phyloP scores from a whole-genome alignment of 2,797 vertebrate species.

The Paedocypris micromegethes region DNA sequence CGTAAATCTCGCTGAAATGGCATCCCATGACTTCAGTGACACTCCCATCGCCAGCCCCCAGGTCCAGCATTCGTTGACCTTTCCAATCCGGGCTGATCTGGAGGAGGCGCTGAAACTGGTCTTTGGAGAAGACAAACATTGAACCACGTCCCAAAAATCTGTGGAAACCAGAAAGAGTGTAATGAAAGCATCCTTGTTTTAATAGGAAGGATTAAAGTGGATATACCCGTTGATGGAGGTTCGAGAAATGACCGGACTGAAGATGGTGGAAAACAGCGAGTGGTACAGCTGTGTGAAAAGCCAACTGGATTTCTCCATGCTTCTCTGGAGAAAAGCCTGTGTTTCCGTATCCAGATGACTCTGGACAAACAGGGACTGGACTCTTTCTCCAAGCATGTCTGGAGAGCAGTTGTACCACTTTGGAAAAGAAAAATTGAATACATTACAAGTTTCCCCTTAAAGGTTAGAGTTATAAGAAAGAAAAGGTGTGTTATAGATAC shows the following conservation, averaged over 20 bases:
- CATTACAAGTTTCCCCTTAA: no score
- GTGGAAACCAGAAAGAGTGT: not conserved
- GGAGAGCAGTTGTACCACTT: conserved; percentile 90
- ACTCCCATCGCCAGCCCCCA: conserved; percentile 93
- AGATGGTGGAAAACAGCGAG: conserved; percentile 89
- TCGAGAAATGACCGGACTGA: conserved; percentile 90
- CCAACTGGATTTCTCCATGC: conserved; percentile 93
- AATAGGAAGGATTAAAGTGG: not conserved
- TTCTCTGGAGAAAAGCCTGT: conserved; percentile 82
- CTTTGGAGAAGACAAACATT: conserved; percentile 94
- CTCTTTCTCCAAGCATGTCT: conserved; percentile 77
- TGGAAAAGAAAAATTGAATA: no score
- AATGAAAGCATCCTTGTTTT: not conserved
- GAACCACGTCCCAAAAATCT: conserved; percentile 94
- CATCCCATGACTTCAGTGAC: conserved; percentile 90
- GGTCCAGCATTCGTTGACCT: conserved; percentile 82
- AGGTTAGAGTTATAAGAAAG: no score
- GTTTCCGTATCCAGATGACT: conserved; percentile 86
- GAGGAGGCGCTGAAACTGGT: conserved; percentile 88
- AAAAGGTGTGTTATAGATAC: no score
- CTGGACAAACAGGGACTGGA: conserved; percentile 82
- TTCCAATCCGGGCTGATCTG: conserved; percentile 83
- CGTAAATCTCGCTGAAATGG: conserved; percentile 89
- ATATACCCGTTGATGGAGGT: conserved; percentile 94
- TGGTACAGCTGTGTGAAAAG: conserved; percentile 93